Base-by-base conservation (phyloP, 2,888 invertebrate species). In the Drosophila greeni region DNA sequence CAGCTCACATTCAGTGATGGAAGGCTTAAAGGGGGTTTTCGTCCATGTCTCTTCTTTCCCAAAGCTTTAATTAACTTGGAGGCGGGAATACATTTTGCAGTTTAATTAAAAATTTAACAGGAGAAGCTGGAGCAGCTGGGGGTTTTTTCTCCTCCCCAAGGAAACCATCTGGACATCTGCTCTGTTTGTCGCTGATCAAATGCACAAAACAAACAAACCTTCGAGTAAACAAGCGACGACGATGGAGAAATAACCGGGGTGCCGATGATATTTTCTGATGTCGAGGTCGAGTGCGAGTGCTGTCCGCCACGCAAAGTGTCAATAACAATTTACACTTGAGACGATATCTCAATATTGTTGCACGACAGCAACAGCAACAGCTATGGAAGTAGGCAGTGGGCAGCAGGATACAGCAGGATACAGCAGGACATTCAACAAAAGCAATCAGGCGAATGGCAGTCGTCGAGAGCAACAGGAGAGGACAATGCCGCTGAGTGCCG, bases 311-410 rank as follows among this genome's bases (percentile, higher is more conserved):
- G 75, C 75, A 84, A 67, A 80, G 82, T 84, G 81, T 81, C 85
- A 84, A 81, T 81, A 81, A 83, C 81, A 81, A 81, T 81, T 81
- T 81, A 81, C 81, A 81, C 81, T 81, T 81, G 81, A 81, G 85
- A 84, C 85, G 78, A 84, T 80, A 80, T 84, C 80, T 84, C 81
- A 80, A 80, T 84, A 80, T 80, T 80, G 84, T 82, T 80, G 77
- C 69, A 77, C 68, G 78, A 73, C 79, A 71, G 70, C 70, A 70
- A 62, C 76, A 75, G 58, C 74, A 66, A 3, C 42, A 42, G n/a
- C n/a, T n/a, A n/a, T n/a, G n/a, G n/a, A n/a, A 26, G 42, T 5
- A 8, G 24, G 16, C 11, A 16, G 26, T 29, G 3, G 29, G 29
- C 45, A 40, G 8, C 4, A 23, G 20, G n/a, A n/a, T n/a, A n/a